Evolutionary conservation across 2,113 vertebrate genomes (phyloP).

Genomic region (Tragelaphus buxtoni): DNA sequence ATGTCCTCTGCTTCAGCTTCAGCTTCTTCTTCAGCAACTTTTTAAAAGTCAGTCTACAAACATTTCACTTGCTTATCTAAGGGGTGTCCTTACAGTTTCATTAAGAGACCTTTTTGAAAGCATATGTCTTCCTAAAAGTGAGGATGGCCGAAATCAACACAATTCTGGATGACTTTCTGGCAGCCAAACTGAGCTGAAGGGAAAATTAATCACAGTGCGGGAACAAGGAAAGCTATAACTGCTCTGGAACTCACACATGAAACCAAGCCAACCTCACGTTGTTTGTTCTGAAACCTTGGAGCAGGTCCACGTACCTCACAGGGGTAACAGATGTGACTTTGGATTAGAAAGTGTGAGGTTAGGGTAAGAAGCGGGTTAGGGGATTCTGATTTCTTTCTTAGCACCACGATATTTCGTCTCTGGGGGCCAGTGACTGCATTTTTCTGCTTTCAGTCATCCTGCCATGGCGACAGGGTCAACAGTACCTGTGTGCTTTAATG

Average conservation of each 20-base stretch:
- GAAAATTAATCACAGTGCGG: conserved; percentile 32
- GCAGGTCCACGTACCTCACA: not conserved
- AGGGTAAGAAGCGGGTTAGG: not conserved
- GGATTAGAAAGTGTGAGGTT: not conserved
- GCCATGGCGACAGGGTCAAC: not conserved
- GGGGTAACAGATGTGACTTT: conserved; percentile 41
- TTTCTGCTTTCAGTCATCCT: not conserved
- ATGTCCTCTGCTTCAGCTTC: not conserved
- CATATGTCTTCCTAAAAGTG: not conserved
- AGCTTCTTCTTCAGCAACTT: not conserved
- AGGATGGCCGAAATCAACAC: not conserved
- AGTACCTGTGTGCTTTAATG: not conserved
- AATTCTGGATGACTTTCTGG: conserved; percentile 11
- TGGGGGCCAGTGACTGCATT: not conserved
- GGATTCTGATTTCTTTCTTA: not conserved
- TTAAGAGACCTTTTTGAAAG: not conserved
- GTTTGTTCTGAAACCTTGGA: conserved; percentile 30
- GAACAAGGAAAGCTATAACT: conserved; percentile 31
- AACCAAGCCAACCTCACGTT: not conserved
- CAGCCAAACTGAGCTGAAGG: conserved; percentile 19
- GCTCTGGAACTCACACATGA: not conserved
- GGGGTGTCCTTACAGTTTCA: not conserved
- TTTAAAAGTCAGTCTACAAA: not conserved
- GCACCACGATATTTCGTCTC: not conserved
- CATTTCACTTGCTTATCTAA: not conserved